A percentile compares a stretch with the other conserved stretches of the same genome.
Conservation (phyloP, 2,113 vertebrate species). For the Dendropsophus ebraccatus region DNA sequence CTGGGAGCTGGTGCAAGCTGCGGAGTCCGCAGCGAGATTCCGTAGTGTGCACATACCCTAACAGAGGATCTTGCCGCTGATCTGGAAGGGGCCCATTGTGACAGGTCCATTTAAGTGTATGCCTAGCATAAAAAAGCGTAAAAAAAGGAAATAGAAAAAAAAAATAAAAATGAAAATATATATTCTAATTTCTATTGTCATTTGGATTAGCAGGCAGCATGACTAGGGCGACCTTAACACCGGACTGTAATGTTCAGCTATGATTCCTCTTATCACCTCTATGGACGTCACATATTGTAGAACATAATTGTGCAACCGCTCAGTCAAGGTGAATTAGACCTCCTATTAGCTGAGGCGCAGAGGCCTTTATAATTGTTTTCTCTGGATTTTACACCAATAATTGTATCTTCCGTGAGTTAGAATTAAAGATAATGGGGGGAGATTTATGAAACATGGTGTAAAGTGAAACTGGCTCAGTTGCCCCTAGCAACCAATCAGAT, state of each 20-base stretch:
- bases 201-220: neutral
- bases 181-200: too few species aligned
- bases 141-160: too few species aligned
- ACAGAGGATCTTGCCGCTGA: too few species aligned
- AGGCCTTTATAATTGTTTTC: neutral
- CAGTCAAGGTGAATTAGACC: neutral
- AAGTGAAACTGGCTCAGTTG: too few species aligned
- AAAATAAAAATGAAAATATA: too few species aligned
- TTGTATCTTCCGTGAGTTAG: neutral
- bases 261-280: neutral
- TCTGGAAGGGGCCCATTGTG: too few species aligned
- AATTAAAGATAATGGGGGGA: neutral
- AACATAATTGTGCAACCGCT: neutral
- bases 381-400: neutral
- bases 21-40: too few species aligned
- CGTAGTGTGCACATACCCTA: too few species aligned
- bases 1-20: too few species aligned
- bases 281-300: neutral
- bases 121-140: too few species aligned
- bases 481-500: too few species aligned
- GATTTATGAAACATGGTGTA: neutral
- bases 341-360: neutral
- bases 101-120: too few species aligned
- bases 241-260: neutral
- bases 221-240: neutral